phyloP scores from a whole-genome alignment of 1,140 invertebrate species.

The Saccostrea cuccullata region DNA sequence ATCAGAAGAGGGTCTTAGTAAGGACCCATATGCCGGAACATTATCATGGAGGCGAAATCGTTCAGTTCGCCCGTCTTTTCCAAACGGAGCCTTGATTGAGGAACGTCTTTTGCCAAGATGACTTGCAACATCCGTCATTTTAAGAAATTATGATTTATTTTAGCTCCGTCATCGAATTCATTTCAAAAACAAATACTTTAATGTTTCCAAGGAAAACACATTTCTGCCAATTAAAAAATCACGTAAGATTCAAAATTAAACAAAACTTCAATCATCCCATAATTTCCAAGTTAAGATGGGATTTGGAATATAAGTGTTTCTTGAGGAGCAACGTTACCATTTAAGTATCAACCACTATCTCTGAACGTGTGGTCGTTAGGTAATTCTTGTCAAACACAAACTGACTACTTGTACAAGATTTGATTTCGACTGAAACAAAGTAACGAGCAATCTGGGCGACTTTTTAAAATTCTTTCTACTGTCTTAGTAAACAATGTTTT shows the following conservation, averaged over 20 bases:
- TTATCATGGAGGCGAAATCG: background rate
- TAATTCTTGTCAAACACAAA: background rate
- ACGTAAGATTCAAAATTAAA: background rate
- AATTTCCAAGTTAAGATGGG: background rate
- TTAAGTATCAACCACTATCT: background rate
- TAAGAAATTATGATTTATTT: background rate
- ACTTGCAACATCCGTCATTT: background rate
- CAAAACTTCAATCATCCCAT: background rate
- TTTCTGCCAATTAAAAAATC: background rate
- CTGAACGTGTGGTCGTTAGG: slow-evolving; percentile 23
- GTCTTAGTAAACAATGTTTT: slow-evolving; percentile 25
- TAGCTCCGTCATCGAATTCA: background rate
- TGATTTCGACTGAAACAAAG: background rate
- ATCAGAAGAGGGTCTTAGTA: background rate
- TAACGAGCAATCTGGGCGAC: background rate
- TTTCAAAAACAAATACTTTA: background rate
- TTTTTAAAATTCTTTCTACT: background rate
- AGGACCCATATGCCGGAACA: background rate
- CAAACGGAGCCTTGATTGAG: background rate
- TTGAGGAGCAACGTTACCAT: background rate
- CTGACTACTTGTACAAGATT: background rate
- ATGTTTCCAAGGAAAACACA: background rate
- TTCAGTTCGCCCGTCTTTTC: background rate
- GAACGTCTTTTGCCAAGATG: background rate
- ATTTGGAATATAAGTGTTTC: background rate